Percentiles rank a stretch among this genome's conserved stretches.
These are phyloP conservation scores for Meteorus sp. DNA, from an alignment of 1,140 invertebrate species.

Conservation along the genomic window DNA sequence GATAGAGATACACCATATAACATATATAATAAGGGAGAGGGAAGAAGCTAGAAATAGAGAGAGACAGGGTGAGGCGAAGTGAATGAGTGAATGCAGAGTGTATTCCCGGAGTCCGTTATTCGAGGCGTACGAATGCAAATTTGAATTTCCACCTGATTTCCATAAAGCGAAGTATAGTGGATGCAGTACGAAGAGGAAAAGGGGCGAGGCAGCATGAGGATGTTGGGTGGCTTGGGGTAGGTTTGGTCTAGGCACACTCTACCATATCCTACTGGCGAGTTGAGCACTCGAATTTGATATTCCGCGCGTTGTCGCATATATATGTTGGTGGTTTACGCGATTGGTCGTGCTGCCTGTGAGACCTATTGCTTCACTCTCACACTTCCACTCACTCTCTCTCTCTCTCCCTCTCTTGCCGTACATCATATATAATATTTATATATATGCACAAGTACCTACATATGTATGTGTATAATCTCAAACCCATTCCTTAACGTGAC, in stretches of 20 bases:
- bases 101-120: slow-evolving; percentile 14
- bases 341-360: neutral
- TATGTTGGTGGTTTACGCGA: slow-evolving; percentile 7
- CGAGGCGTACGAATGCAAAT: slow-evolving; percentile 23
- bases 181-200: no score
- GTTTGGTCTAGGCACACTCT: no score
- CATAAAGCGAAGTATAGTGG: slow-evolving; percentile 9
- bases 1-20: no score
- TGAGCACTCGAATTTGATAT: slow-evolving; percentile 16
- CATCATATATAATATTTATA: no score
- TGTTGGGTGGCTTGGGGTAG: no score
- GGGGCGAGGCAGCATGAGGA: no score
- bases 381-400: neutral
- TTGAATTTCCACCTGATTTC: slow-evolving; percentile 27
- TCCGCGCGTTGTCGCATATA: neutral
- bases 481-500: neutral
- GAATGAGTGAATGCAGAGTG: neutral
- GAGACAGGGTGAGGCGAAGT: no score
- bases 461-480: neutral
- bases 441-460: neutral
- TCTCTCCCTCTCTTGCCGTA: neutral
- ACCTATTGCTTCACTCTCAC: neutral
- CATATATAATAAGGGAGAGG: no score
- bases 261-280: no score
- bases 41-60: no score